Conservation (phyloP, 2,113 vertebrate genomes). For the Cochlearius cochlearius region DNA sequence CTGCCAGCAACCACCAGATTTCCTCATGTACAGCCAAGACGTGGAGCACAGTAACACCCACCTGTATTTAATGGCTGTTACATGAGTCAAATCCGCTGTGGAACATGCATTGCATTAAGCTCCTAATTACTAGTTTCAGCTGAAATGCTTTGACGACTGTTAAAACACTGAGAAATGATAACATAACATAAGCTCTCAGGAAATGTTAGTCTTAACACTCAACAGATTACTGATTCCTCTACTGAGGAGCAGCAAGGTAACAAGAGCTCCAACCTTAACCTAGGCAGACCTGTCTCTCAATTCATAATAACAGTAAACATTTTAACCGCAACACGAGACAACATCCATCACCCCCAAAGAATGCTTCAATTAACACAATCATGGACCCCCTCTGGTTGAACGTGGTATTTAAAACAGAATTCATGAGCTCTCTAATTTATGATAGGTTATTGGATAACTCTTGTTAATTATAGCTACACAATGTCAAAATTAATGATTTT, state of each 20-base stretch:
- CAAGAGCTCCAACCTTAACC: background rate
- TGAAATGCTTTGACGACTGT: background rate
- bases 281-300: background rate
- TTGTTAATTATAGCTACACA: constrained; percentile 75
- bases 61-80: background rate
- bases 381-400: constrained; percentile 15
- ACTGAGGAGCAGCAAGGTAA: background rate
- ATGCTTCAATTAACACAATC: constrained; percentile 2
- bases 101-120: background rate
- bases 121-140: background rate
- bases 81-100: background rate
- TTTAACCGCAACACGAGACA: background rate
- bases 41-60: background rate
- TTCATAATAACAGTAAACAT: background rate
- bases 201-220: background rate
- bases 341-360: background rate
- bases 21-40: background rate
- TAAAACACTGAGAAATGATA: background rate
- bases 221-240: background rate
- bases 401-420: constrained; percentile 57
- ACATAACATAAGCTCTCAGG: background rate
- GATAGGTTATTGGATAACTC: constrained; percentile 73
- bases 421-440: constrained; percentile 62
- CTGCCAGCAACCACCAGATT: background rate
- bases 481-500: constrained; percentile 77